Conservation (phyloP, 2,888 invertebrate species). For the Lymantria monacha region DNA sequence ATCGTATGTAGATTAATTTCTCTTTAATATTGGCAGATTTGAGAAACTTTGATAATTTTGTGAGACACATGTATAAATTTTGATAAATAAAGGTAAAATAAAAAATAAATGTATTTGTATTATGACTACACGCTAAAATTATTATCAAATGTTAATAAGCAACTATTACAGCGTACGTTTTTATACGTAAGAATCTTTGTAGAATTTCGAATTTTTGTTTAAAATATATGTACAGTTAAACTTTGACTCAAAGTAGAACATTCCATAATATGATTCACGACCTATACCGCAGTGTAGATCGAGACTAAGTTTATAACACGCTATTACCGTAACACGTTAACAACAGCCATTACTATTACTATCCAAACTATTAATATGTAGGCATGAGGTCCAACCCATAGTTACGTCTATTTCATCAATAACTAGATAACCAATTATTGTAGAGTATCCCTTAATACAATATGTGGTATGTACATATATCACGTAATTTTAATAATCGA, state of each 20-base stretch:
- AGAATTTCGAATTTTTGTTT: too few relatives aligned
- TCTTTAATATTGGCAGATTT: too few relatives aligned
- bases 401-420: conserved; percentile 13
- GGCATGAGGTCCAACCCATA: conserved; percentile 6
- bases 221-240: not conserved
- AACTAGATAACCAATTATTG: conserved; percentile 17
- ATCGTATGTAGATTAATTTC: too few relatives aligned
- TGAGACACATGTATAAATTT: too few relatives aligned
- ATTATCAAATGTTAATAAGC: too few relatives aligned
- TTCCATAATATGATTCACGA: not conserved
- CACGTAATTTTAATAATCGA: too few relatives aligned
- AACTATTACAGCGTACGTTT: too few relatives aligned
- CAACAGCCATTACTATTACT: conserved; percentile 17
- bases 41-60: too few relatives aligned
- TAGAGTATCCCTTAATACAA: conserved; percentile 2
- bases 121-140: too few relatives aligned
- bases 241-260: not conserved
- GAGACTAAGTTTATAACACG: conserved; percentile 3
- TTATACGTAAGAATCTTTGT: too few relatives aligned
- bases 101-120: too few relatives aligned
- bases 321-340: conserved; percentile 14
- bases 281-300: not conserved
- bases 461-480: not conserved
- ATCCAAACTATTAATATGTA: conserved; percentile 22
- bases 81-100: too few relatives aligned